Conservation (phyloP, 1,140 invertebrate genomes). For the Calliopsis andreniformis region DNA sequence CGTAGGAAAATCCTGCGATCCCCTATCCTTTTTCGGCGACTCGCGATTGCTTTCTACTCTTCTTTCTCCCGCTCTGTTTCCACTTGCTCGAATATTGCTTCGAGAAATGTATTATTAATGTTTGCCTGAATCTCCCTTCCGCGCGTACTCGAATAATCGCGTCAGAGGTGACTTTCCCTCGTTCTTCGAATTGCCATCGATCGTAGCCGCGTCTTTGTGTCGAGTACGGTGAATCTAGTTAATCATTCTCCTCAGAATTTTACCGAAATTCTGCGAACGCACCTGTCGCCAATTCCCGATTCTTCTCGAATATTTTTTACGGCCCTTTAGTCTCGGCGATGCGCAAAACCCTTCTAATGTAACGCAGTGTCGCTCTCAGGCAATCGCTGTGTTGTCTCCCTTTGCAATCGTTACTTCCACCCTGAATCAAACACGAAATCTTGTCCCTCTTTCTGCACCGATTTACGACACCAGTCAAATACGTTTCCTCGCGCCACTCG, state of each 20-base stretch:
- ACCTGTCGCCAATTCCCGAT: not conserved
- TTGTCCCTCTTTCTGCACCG: too few relatives aligned
- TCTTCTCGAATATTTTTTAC: conserved; percentile 5
- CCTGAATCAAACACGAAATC: too few relatives aligned
- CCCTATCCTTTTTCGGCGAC: not conserved
- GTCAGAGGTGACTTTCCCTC: too few relatives aligned
- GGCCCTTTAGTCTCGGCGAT: not conserved
- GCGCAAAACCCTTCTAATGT: not conserved
- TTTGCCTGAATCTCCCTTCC: conserved; percentile 1
- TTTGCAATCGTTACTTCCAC: too few relatives aligned
- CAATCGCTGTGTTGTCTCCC: not conserved
- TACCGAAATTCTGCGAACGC: too few relatives aligned
- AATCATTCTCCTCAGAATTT: too few relatives aligned
- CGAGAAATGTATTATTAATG: conserved; percentile 40
- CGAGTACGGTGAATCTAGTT: too few relatives aligned
- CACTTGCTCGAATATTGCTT: not conserved
- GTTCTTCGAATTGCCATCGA: too few relatives aligned
- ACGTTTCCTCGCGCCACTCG: too few relatives aligned
- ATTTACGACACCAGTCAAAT: too few relatives aligned
- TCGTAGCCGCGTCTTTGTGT: too few relatives aligned
- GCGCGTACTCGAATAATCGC: not conserved
- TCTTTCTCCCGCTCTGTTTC: not conserved
- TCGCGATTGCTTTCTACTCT: not conserved
- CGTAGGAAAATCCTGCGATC: conserved; percentile 19
- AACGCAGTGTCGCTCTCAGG: not conserved